These are phyloP conservation scores for Drosophila mayri DNA, from an alignment of 1,140 invertebrate species.

Conservation along the genomic window DNA sequence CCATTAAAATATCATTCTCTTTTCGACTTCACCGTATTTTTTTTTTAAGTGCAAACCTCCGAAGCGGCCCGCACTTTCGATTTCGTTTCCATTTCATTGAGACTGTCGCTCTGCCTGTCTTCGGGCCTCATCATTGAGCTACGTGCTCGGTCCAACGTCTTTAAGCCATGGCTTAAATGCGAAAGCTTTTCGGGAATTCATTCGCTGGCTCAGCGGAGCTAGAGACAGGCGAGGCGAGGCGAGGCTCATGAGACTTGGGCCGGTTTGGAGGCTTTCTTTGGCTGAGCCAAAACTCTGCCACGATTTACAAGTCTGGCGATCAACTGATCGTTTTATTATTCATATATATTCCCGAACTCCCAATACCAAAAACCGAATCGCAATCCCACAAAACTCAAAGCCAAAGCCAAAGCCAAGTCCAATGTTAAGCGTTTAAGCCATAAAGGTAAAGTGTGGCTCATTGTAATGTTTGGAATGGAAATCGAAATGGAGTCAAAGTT, in stretches of 20 bases:
- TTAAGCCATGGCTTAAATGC: constrained; percentile 10
- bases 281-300: constrained; percentile 33
- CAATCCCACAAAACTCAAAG: background rate
- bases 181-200: constrained; percentile 28
- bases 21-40: background rate
- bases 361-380: background rate
- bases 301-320: constrained; percentile 52
- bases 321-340: constrained; percentile 39
- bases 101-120: constrained; percentile 24
- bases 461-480: constrained; percentile 9
- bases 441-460: constrained; percentile 28
- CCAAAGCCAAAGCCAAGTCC: constrained; percentile 6
- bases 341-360: constrained; percentile 24
- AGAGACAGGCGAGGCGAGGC: background rate
- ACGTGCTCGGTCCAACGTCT: constrained; percentile 34
- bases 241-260: constrained; percentile 10
- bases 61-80: constrained; percentile 37
- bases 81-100: constrained; percentile 42
- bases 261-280: constrained; percentile 49
- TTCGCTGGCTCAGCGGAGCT: too few species aligned
- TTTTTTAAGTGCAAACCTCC: constrained; percentile 2
- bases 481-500: background rate
- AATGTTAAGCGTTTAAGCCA: constrained; percentile 24
- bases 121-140: constrained; percentile 37
- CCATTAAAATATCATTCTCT: too few species aligned